phyloP scores from a whole-genome alignment of 2,888 invertebrate genomes.

The Petrolisthes manimaculis region DNA sequence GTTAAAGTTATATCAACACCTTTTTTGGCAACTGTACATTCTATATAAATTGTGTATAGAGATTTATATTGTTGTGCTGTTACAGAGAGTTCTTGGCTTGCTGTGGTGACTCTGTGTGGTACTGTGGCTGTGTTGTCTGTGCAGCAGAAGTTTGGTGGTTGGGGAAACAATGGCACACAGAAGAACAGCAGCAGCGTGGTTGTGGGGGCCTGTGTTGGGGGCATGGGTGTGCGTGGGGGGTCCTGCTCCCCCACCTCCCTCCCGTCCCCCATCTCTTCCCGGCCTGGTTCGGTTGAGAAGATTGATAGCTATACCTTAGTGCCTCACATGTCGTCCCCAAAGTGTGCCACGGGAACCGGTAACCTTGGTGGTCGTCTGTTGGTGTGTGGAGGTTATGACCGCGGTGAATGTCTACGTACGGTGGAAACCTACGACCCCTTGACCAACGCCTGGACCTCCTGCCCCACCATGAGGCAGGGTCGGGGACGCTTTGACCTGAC shows the following conservation, averaged over 20 bases:
- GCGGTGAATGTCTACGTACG: slow-evolving; percentile 83
- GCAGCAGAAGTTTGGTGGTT: slow-evolving; percentile 73
- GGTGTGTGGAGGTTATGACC: slow-evolving; percentile 88
- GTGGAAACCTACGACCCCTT: slow-evolving; percentile 82
- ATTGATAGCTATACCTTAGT: slow-evolving; percentile 75
- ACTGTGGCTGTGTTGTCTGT: slow-evolving; percentile 77
- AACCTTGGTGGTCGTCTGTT: slow-evolving; percentile 79
- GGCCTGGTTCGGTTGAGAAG: slow-evolving; percentile 70
- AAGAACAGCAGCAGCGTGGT: too few relatives aligned
- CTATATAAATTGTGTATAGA: too few relatives aligned
- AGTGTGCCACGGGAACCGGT: slow-evolving; percentile 83
- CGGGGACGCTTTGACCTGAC: slow-evolving; percentile 85
- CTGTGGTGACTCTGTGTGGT: slow-evolving; percentile 77
- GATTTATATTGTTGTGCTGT: neutral
- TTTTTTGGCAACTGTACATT: too few relatives aligned
- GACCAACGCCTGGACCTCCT: slow-evolving; percentile 78
- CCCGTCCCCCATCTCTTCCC: slow-evolving; percentile 62
- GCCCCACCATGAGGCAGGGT: slow-evolving; percentile 80
- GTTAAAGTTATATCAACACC: too few relatives aligned
- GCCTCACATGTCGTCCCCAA: slow-evolving; percentile 77
- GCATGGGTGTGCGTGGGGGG: neutral
- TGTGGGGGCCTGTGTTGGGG: too few relatives aligned
- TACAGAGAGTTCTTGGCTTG: slow-evolving; percentile 76
- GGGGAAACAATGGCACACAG: neutral
- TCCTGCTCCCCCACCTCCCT: slow-evolving; percentile 68